phyloP scores from a whole-genome alignment of 2,113 vertebrate species.

The Nycticebus coucang region DNA sequence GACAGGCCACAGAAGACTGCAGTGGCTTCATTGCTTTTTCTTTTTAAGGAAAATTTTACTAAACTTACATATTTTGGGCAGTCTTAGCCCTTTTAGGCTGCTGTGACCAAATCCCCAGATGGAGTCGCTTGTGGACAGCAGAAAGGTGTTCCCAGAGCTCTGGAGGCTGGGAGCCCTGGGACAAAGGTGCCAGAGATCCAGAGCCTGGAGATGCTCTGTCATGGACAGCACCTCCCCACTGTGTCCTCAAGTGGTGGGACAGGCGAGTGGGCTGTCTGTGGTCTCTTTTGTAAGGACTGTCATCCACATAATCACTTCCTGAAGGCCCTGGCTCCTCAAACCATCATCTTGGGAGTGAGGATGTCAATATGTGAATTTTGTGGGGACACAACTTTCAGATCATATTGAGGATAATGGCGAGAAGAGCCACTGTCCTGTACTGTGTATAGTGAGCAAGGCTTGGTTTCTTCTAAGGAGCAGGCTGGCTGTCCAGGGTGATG shows the following conservation, averaged over 20 bases:
- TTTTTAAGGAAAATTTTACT: neutral
- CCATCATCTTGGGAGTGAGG: neutral
- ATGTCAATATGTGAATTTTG: neutral
- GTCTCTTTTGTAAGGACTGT: neutral
- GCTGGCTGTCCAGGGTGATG: neutral
- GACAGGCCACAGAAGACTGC: neutral
- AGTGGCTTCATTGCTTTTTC: slow-evolving; percentile 4
- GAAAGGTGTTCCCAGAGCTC: neutral
- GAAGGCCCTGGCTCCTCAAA: neutral
- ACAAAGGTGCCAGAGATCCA: neutral
- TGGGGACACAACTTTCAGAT: neutral
- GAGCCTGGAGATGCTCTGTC: neutral
- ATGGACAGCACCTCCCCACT: neutral
- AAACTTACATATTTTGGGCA: neutral
- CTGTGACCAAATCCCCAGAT: neutral
- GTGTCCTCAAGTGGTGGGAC: neutral
- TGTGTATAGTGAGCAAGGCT: neutral
- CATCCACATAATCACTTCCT: neutral
- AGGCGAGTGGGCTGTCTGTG: neutral
- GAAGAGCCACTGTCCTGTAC: neutral
- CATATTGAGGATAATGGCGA: neutral
- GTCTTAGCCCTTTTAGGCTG: neutral
- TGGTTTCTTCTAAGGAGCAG: neutral
- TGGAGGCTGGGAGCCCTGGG: neutral
- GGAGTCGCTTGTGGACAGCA: neutral